phyloP scores from a whole-genome alignment of 2,797 vertebrate genomes.

The Tachyglossus aculeatus region DNA sequence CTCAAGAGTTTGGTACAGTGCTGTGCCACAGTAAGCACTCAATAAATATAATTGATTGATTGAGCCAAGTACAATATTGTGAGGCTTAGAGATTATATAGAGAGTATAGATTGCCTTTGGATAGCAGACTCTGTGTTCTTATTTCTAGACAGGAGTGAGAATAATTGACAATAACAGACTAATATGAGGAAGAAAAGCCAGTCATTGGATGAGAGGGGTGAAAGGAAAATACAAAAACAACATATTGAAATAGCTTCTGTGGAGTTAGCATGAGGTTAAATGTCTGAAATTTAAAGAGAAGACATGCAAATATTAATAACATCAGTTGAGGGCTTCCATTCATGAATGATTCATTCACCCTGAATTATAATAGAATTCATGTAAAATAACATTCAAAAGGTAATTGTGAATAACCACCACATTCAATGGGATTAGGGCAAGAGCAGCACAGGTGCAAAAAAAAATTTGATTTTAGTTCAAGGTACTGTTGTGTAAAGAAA shows the following conservation, averaged over 20 bases:
- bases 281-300: background rate
- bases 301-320: background rate
- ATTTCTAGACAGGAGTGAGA: background rate
- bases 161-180: background rate
- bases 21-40: no score
- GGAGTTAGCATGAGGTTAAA: background rate
- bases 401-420: background rate
- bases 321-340: background rate
- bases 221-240: background rate
- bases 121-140: background rate
- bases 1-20: no score
- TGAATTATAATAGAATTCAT: background rate
- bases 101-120: accelerated
- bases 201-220: background rate
- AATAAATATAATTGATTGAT: no score
- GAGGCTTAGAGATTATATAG: no score
- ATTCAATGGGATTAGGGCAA: background rate
- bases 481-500: background rate
- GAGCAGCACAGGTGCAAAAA: background rate
- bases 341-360: background rate
- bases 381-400: background rate
- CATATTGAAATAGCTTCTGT: background rate
- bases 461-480: background rate
- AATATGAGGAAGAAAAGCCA: background rate
- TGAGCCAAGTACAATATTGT: no score